These are phyloP conservation scores for Acanthaster planci DNA, from an alignment of 35 echinoderm and acorn worm genomes.

Conservation along the genomic window DNA sequence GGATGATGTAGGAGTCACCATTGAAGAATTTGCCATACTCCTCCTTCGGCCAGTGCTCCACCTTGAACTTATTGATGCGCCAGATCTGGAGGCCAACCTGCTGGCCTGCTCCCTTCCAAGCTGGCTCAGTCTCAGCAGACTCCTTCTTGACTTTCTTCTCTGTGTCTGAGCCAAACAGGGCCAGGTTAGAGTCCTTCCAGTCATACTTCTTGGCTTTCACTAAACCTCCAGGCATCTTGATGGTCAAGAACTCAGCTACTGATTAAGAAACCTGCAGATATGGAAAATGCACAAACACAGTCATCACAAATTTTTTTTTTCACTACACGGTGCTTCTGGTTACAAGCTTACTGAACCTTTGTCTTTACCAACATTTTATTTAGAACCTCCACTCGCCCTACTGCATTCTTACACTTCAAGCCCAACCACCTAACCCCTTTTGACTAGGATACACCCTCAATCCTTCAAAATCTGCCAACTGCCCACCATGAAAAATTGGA, in stretches of 20 bases:
- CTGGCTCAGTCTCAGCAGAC: slow-evolving; percentile 71
- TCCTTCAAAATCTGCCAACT: too few relatives aligned
- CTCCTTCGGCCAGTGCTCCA: slow-evolving; percentile 65
- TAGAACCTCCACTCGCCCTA: too few relatives aligned
- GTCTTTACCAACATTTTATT: too few relatives aligned
- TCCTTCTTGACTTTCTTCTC: slow-evolving; percentile 91
- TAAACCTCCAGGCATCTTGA: neutral
- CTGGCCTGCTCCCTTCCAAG: slow-evolving; percentile 81
- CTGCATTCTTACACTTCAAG: too few relatives aligned
- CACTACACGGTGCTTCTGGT: too few relatives aligned
- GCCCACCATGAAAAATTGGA: too few relatives aligned
- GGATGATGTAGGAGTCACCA: slow-evolving; percentile 67
- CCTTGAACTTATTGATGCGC: slow-evolving; percentile 96
- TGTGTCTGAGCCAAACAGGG: slow-evolving; percentile 72
- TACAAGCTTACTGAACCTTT: too few relatives aligned
- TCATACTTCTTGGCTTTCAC: slow-evolving; percentile 71
- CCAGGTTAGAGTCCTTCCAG: slow-evolving; percentile 85
- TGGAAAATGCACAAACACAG: too few relatives aligned
- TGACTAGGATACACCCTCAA: too few relatives aligned
- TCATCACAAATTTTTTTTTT: too few relatives aligned
- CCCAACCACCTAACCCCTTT: too few relatives aligned
- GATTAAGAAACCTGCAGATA: too few relatives aligned
- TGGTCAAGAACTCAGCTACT: neutral
- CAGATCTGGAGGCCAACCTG: slow-evolving; percentile 82
- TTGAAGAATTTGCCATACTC: slow-evolving; percentile 67